Evolutionary conservation across 2,797 vertebrate genomes (phyloP), one percentile per base, ranked within the genome.

Genomic region (Aeoliscus strigatus): DNA sequence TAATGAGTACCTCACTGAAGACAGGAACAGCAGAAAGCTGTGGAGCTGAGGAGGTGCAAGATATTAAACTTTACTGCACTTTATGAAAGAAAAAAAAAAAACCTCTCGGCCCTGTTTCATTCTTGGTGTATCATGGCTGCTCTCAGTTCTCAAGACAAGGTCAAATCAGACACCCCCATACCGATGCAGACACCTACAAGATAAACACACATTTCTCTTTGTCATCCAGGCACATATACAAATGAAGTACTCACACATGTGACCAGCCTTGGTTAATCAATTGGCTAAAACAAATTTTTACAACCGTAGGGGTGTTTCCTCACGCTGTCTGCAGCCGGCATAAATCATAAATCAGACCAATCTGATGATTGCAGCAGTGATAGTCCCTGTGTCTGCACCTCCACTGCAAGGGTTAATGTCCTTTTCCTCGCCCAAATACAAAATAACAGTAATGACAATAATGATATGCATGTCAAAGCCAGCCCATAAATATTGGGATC

Each of bases 331-430:
- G 71, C 31, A n/a, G 32, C 74, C 66, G 79, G 77, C 75, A 86
- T 88, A 85, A 87, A 88, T 88, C 86, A 86, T 87, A 83, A 85
- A 87, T 89, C 84, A 82, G 54, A 70, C 54, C 80, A 84, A 83
- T 86, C 77, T 77, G 70, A 82, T 85, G 82, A 88, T 78, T 81
- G 81, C 66, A 58, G 52, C 62, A 36, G 50, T 58, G 67, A 69
- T 73, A 62, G 39, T 35, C 44, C 29, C 33, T 41, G 38, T 51
- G 50, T 35, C 15, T 38, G 55, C 50, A 18, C 51, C 16, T 15
- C 51, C 42, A 45, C 66, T 50, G 44, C 53, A 37, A 41, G 21
- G 38, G 62, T 65, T 74, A 74, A 79, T 80, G 73, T 81, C 81
- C 70, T 77, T 70, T 68, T 60, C 57, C 69, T 76, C 69, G 16